Percentiles rank a stretch among this genome's conserved stretches.
These are phyloP conservation scores for Helogale parvula DNA, from an alignment of 2,113 vertebrate species.

Conservation along the genomic window DNA sequence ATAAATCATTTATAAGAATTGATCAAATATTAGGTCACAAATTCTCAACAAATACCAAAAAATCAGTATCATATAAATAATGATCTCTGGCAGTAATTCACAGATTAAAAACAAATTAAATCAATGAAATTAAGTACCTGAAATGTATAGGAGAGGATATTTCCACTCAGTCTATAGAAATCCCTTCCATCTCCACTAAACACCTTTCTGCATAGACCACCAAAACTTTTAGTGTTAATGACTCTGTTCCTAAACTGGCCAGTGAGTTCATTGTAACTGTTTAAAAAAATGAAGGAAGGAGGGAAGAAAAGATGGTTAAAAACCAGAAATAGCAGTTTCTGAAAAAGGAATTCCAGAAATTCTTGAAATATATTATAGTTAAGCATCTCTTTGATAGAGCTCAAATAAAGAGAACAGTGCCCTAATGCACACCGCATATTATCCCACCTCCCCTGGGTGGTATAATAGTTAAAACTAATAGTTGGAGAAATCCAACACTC, in stretches of 20 bases:
- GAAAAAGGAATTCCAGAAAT: not conserved
- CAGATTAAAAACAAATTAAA: not conserved
- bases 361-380: not conserved
- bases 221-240: conserved; percentile 93
- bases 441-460: not conserved
- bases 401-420: not conserved
- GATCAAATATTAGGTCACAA: not conserved
- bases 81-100: not conserved
- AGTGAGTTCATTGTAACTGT: conserved; percentile 88
- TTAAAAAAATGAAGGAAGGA: not conserved
- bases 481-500: conserved; percentile 1
- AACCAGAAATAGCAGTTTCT: conserved; percentile 44
- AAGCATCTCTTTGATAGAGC: not conserved
- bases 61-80: not conserved
- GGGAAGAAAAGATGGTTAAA: conserved; percentile 35
- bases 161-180: conserved; percentile 91
- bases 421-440: not conserved
- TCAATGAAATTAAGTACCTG: conserved; percentile 85
- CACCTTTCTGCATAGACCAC: conserved; percentile 94
- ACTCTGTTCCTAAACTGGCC: conserved; percentile 87
- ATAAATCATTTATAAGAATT: conserved; percentile 7
- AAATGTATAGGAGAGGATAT: conserved; percentile 92
- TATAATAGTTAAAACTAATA: not conserved
- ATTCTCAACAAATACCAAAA: conserved; percentile 29
- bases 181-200: conserved; percentile 88